Evolutionary conservation across 35 echinoderm and acorn worm genomes (phyloP).

Genomic region (Eucidaris tribuloides): DNA sequence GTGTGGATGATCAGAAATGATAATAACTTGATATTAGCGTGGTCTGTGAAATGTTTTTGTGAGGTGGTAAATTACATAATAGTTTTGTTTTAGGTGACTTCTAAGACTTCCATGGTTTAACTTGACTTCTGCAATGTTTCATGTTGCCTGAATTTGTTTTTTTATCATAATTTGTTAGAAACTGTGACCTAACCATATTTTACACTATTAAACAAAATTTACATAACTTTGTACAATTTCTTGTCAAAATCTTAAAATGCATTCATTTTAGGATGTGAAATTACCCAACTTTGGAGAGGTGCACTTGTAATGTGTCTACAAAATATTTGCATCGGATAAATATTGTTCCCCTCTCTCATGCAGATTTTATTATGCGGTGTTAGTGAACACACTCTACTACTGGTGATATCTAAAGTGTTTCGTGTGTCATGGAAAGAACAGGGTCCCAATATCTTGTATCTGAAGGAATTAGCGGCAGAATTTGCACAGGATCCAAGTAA

Average conservation of each 20-base stretch:
- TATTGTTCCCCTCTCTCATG: background rate
- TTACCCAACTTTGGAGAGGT: background rate
- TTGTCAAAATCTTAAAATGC: background rate
- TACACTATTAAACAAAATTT: background rate
- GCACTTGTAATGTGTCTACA: background rate
- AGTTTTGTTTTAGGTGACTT: too few relatives aligned
- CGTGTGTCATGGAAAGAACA: conserved; percentile 93
- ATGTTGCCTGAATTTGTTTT: too few relatives aligned
- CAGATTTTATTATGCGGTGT: conserved; percentile 18
- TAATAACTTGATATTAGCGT: too few relatives aligned
- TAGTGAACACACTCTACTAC: conserved; percentile 71
- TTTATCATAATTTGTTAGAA: too few relatives aligned
- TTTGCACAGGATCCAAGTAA: conserved; percentile 76
- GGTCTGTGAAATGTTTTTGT: too few relatives aligned
- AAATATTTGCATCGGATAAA: background rate
- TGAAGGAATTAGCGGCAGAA: conserved; percentile 73
- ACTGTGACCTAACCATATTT: background rate
- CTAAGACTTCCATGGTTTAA: too few relatives aligned
- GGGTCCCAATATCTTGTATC: conserved; percentile 63
- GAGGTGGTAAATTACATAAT: too few relatives aligned
- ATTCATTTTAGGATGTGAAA: background rate
- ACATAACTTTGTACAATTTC: background rate
- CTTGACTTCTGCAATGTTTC: too few relatives aligned
- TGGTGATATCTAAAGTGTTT: conserved; percentile 71
- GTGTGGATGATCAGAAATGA: too few relatives aligned